These are phyloP conservation scores for Temnothorax rugatulus DNA, from an alignment of 2,888 invertebrate species.

Conservation along the genomic window DNA sequence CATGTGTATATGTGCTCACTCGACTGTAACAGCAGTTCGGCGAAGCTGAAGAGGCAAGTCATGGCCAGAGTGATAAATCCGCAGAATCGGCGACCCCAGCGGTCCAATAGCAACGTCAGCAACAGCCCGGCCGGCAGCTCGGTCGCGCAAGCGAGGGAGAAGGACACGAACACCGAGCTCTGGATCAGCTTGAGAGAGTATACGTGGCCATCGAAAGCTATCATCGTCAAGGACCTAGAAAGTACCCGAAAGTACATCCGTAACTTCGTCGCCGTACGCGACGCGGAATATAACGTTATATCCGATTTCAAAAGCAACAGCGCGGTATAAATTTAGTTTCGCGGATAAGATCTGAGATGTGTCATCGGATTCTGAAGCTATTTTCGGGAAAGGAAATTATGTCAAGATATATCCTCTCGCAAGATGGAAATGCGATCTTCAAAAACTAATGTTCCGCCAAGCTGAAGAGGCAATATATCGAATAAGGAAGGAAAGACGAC, in stretches of 20 bases:
- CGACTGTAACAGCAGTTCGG: slow-evolving; percentile 79
- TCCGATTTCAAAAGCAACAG: background rate
- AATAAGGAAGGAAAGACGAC: background rate
- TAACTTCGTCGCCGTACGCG: background rate
- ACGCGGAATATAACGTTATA: background rate
- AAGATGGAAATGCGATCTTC: background rate
- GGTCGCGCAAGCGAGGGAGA: slow-evolving; percentile 93
- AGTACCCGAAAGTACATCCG: background rate
- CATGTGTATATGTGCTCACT: slow-evolving; percentile 69
- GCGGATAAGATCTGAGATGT: background rate
- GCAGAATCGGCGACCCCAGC: slow-evolving; percentile 94
- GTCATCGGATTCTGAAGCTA: background rate
- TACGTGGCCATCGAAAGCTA: slow-evolving; percentile 95
- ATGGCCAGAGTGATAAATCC: slow-evolving; percentile 93
- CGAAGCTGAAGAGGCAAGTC: slow-evolving; percentile 92
- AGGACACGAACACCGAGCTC: slow-evolving; percentile 93
- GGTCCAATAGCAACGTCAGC: slow-evolving; percentile 91
- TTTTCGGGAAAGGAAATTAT: background rate
- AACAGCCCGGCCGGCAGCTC: slow-evolving; percentile 94
- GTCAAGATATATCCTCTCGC: background rate
- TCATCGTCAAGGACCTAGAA: slow-evolving; percentile 91
- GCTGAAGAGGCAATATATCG: background rate
- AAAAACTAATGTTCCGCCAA: slow-evolving; percentile 11
- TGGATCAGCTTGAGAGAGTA: slow-evolving; percentile 94
- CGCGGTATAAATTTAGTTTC: slow-evolving; percentile 15